Evolutionary conservation across 2,113 vertebrate species (phyloP), one percentile per base, ranked within the genome.

Genomic region (Danionella cerebrum): DNA sequence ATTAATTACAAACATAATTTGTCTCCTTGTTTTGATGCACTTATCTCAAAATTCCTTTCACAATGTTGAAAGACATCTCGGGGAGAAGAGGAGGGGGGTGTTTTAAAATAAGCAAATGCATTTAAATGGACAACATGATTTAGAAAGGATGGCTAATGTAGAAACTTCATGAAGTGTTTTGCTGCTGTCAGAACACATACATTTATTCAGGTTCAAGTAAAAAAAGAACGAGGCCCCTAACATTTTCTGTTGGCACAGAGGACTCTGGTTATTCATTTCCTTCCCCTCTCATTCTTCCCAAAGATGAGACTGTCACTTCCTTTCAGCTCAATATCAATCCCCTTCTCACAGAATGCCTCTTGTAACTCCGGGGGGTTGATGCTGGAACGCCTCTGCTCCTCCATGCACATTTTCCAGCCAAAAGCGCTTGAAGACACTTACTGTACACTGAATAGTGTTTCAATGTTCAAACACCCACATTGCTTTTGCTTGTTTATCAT

Each of bases 281-380:
- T 44, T 67, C 45, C 38, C 29, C 50, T 58, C 36, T 73, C 80
- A 82, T 86, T 80, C 82, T 82, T 84, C 74, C 79, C 81, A 80
- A 79, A 87, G 83, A 88, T 84, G 83, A 87, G 59, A 82, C 80
- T 86, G 87, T 86, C 87, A 85, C 84, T 81, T 83, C 79, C 76
- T 78, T 75, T 81, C 76, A 76, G 65, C 69, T 74, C 76, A 83
- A 80, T 80, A 88, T 88, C 84, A 85, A 87, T 86, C 83, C 82
- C 71, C 65, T 71, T 72, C 47, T 58, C 67, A 65, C 5, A 69
- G 81, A 84, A 85, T 84, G 82, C 82, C 77, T 80, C 80, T 78
- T 76, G 79, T 76, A 80, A 83, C 78, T 78, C 78, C 75, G 27
- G 42, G 51, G 76, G 77, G 82, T 80, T 78, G 80, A 81, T 80